Conservation (phyloP, 2,888 invertebrate genomes). For the Clanis bilineata region DNA sequence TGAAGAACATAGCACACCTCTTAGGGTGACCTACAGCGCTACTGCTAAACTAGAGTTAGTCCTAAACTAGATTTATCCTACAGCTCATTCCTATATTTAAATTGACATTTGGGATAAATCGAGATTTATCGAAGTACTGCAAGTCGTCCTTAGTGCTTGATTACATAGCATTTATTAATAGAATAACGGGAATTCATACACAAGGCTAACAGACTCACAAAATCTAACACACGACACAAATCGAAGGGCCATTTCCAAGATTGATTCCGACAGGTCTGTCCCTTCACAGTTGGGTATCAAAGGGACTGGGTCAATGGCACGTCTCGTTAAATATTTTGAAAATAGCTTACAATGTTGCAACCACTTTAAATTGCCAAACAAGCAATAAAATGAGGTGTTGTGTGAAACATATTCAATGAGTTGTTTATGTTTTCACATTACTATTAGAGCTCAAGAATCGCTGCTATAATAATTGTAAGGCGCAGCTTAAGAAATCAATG, state of each 20-base stretch:
- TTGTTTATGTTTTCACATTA: neutral
- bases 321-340: neutral
- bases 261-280: neutral
- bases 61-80: no score
- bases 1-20: no score
- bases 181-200: neutral
- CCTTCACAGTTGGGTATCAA: slow-evolving; percentile 30
- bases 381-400: neutral
- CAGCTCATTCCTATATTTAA: no score
- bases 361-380: neutral
- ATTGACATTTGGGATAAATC: no score
- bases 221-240: neutral
- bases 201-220: neutral
- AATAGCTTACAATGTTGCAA: neutral
- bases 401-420: neutral
- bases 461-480: no score
- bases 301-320: slow-evolving; percentile 65
- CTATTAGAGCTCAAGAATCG: no score
- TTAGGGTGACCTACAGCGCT: no score
- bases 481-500: no score
- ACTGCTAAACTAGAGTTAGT: no score
- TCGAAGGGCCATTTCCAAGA: neutral
- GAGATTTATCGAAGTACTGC: no score
- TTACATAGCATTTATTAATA: neutral
- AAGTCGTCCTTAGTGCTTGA: no score